Evolutionary conservation across 2,797 vertebrate species (phyloP), one percentile per base, ranked within the genome.

Genomic region (Gymnocypris eckloni): DNA sequence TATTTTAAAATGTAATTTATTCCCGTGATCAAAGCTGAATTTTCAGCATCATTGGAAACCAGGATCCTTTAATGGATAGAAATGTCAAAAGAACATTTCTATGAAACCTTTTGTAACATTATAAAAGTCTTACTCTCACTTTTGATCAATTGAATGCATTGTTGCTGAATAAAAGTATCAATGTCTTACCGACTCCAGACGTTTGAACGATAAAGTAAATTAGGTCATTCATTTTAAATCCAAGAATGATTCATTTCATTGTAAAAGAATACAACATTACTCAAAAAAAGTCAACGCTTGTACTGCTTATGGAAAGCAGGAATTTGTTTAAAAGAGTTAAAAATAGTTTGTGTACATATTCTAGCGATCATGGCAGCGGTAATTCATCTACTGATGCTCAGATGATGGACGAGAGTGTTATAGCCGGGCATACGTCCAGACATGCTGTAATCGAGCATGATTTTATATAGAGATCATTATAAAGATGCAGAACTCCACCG

Each of bases 251-350:
- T 80, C 3, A 67, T 67, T 67, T 67, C 43, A 22, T 39, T n/a
- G 61, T 52, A 22, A 50, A 81, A 69, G 25, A 67, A n/a, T 69
- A 22, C 45, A 43, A 28, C 25, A 81, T 66, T 66, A 79, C 69
- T 69, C 28, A n/a, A 20, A 33, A 48, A 66, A 33, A 67, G 6
- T 8, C n/a, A 50, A 13, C 3, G 25, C 15, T 69, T 22, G 41
- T 20, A 9, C 79, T 37, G 45, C 45, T 50, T 69, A 81, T 52
- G 28, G 64, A 69, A 69, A 69, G 28, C 79, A 69, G 28, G 45
- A 67, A 52, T 69, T 67, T 81, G 64, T 81, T 81, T 69, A 67
- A 52, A 50, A 59, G n/a, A 79, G 59, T 69, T 80, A 67, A 80
- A 81, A 67, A 81, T 69, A 69, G 16, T 67, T 52, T 54, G 64